Conservation (phyloP, 2,888 invertebrate genomes). For the Galeruca laticollis region DNA sequence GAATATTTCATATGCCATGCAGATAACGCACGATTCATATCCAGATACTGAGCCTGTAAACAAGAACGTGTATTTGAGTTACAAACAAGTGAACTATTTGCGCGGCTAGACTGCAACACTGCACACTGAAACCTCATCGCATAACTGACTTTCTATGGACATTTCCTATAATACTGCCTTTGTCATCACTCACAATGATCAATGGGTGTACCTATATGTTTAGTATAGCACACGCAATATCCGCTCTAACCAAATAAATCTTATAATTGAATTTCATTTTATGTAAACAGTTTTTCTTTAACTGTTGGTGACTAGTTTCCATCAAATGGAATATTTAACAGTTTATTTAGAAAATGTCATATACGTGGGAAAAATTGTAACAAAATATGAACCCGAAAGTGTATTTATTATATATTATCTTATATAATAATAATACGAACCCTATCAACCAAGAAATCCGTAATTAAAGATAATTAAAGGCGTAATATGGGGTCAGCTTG, state of each 20-base stretch:
- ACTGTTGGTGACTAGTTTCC: too few species aligned
- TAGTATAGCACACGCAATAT: not conserved
- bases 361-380: too few species aligned
- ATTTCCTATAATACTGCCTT: not conserved
- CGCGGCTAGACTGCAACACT: constrained; percentile 5
- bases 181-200: constrained; percentile 3
- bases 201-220: not conserved
- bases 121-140: constrained; percentile 13
- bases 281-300: too few species aligned
- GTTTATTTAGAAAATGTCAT: too few species aligned
- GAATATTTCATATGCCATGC: constrained; percentile 23
- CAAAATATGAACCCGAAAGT: too few species aligned
- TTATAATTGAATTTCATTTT: not conserved
- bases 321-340: too few species aligned
- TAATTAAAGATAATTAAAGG: too few species aligned
- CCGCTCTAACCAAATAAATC: not conserved
- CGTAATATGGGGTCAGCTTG: not conserved
- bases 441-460: too few species aligned
- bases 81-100: constrained; percentile 15
- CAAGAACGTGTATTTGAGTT: constrained; percentile 32
- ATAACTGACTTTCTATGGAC: constrained; percentile 13
- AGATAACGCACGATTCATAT: constrained; percentile 26
- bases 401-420: too few species aligned
- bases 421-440: too few species aligned
- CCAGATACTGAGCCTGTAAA: constrained; percentile 28